These are phyloP conservation scores for Anolis apletophallus DNA, from an alignment of 2,797 vertebrate genomes.

Conservation along the genomic window DNA sequence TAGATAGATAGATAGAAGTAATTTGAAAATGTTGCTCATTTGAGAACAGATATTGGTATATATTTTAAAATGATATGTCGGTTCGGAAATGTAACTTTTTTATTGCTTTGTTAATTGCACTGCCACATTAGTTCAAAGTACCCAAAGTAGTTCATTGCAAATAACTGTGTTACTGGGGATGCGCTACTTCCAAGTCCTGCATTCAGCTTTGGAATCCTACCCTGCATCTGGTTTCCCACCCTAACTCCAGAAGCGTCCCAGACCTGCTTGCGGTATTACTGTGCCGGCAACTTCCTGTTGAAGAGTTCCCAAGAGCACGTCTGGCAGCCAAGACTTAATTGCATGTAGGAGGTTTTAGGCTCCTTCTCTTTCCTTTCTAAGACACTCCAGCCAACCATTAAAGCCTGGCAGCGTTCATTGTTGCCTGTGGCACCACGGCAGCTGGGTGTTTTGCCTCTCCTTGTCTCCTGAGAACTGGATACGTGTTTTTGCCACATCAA, in stretches of 20 bases:
- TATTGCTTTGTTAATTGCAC: too few species aligned
- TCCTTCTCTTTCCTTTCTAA: accelerated
- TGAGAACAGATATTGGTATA: too few species aligned
- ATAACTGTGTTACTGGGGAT: not conserved
- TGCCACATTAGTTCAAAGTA: too few species aligned
- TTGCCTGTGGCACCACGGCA: not conserved
- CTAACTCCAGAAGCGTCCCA: not conserved
- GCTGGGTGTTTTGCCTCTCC: not conserved
- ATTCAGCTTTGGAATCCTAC: not conserved
- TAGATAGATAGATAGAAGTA: too few species aligned
- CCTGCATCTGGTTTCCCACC: not conserved
- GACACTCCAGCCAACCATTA: not conserved
- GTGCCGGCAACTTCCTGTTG: not conserved
- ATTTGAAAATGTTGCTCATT: too few species aligned
- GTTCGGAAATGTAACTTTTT: too few species aligned
- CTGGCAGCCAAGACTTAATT: constrained; percentile 26
- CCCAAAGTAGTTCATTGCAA: not conserved
- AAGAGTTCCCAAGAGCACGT: not conserved
- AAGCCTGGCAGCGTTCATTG: not conserved
- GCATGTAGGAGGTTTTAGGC: not conserved
- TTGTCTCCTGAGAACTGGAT: not conserved
- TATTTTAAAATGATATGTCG: too few species aligned
- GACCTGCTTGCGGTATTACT: not conserved
- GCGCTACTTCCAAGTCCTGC: not conserved
- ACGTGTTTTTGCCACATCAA: not conserved